Conservation (phyloP, 2,888 invertebrate genomes). For the Sicus ferrugineus region DNA sequence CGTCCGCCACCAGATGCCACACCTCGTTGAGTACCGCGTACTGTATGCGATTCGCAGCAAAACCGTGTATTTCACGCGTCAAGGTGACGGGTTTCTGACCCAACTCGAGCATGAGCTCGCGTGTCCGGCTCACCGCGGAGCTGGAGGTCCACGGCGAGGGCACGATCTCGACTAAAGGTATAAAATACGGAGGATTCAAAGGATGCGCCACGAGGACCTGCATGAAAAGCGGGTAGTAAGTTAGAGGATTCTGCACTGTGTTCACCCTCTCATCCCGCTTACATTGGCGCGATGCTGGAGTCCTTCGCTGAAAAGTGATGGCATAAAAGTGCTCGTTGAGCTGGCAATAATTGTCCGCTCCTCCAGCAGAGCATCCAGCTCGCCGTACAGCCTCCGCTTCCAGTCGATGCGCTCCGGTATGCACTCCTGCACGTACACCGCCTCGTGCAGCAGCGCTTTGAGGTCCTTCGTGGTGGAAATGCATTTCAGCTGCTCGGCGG, state of each 20-base stretch:
- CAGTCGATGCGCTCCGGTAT: conserved; percentile 88
- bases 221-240: not conserved
- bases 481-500: conserved; percentile 77
- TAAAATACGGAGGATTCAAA: conserved; percentile 95
- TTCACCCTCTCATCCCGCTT: conserved; percentile 35
- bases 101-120: conserved; percentile 80
- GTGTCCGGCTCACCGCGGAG: conserved; percentile 75
- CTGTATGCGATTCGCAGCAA: conserved; percentile 92
- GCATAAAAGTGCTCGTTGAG: conserved; percentile 92
- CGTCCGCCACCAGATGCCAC: conserved; percentile 85
- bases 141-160: conserved; percentile 92
- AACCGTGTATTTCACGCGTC: conserved; percentile 87
- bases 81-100: conserved; percentile 91
- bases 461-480: conserved; percentile 78
- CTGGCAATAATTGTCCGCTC: conserved; percentile 84
- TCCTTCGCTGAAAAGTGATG: conserved; percentile 85
- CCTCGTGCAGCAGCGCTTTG: conserved; percentile 75
- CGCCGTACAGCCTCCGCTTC: conserved; percentile 80
- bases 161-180: conserved; percentile 92
- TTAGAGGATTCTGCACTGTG: not conserved
- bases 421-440: conserved; percentile 89
- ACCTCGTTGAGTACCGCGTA: conserved; percentile 93
- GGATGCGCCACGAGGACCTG: conserved; percentile 81
- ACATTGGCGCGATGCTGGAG: conserved; percentile 75
- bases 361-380: conserved; percentile 80